Percentiles rank a stretch among this genome's conserved stretches.
phyloP scores from a whole-genome alignment of 1,140 invertebrate species.

The Sarcophaga bullata region DNA sequence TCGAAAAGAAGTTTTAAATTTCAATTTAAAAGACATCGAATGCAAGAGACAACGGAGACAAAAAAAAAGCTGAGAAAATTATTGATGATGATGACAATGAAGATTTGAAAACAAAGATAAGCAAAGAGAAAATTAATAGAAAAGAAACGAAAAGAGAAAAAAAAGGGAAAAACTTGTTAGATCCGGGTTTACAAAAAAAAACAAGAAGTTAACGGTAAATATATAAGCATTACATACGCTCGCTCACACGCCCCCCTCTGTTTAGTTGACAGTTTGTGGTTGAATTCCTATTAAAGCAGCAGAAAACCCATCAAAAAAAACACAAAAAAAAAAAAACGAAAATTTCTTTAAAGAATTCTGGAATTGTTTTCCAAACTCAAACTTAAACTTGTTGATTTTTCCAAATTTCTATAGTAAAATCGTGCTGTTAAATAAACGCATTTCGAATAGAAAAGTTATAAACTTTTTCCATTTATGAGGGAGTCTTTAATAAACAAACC shows the following conservation, averaged over 20 bases:
- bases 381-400: neutral
- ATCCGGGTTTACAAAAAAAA: neutral
- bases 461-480: neutral
- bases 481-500: neutral
- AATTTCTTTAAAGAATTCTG: too few species aligned
- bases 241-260: neutral
- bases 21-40: too few species aligned
- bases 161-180: neutral
- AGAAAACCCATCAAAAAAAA: too few species aligned
- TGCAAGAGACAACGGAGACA: too few species aligned
- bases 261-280: neutral
- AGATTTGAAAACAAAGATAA: too few species aligned
- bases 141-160: too few species aligned
- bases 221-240: neutral
- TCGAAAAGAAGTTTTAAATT: too few species aligned
- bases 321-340: too few species aligned
- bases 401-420: too few species aligned
- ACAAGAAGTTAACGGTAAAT: neutral
- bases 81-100: too few species aligned
- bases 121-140: too few species aligned
- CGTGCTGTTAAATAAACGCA: neutral
- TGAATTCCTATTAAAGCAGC: neutral
- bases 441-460: conserved; percentile 6
- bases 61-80: too few species aligned
- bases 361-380: neutral